Evolutionary conservation across 2,797 vertebrate genomes (phyloP).

Genomic region (Vultur gryphus): DNA sequence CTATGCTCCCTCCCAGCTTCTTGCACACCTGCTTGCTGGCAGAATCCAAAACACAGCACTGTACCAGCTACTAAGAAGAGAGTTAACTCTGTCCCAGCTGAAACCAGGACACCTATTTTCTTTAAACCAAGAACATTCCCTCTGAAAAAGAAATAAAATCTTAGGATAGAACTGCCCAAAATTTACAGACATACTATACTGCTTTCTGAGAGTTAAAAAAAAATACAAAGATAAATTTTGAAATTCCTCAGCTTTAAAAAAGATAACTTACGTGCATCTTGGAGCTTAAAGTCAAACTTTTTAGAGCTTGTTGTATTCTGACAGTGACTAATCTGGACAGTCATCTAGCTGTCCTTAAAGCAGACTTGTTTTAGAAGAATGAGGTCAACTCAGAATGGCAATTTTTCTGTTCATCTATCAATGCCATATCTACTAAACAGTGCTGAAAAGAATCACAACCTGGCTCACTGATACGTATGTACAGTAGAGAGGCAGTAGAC

Average conservation of each 20-base stretch:
- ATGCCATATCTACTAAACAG: conserved; percentile 10
- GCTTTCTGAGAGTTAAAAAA: background rate
- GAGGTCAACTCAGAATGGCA: conserved; percentile 22
- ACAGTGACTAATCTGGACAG: conserved; percentile 40
- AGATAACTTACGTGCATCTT: background rate
- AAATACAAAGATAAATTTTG: background rate
- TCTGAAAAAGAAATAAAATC: background rate
- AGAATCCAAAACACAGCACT: too few relatives aligned
- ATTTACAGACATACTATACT: background rate
- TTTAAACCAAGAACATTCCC: background rate
- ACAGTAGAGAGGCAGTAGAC: background rate
- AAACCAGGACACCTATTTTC: background rate
- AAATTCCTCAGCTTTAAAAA: background rate
- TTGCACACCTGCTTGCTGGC: too few relatives aligned
- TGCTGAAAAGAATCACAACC: conserved; percentile 1
- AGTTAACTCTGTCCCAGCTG: too few relatives aligned
- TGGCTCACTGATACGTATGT: background rate
- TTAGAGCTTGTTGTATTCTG: background rate
- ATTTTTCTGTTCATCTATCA: conserved; percentile 57
- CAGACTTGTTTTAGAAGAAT: conserved; percentile 17
- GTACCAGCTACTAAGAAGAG: too few relatives aligned
- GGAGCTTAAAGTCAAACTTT: background rate
- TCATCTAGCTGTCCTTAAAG: conserved; percentile 14
- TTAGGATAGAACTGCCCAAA: background rate
- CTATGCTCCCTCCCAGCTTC: too few relatives aligned